A percentile compares a stretch with the other conserved stretches of the same genome.
Evolutionary conservation across 2,888 invertebrate species (phyloP).

Genomic region (Phania funesta): DNA sequence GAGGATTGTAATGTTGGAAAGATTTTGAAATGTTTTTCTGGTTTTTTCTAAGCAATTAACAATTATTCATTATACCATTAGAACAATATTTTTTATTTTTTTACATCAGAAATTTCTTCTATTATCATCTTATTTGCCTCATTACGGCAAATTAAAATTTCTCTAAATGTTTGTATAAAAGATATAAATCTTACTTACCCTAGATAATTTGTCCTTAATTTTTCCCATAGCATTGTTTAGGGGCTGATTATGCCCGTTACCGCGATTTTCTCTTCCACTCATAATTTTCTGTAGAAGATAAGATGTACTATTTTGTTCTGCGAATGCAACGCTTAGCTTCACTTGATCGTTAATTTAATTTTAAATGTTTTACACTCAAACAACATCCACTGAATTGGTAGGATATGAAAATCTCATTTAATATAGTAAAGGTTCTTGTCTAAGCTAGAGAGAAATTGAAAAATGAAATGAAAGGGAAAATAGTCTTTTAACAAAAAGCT

Average conservation of each 20-base stretch:
- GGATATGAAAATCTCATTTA: conserved; percentile 27
- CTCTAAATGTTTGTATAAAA: background rate
- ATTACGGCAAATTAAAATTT: too few relatives aligned
- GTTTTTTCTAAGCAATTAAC: too few relatives aligned
- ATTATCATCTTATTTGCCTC: too few relatives aligned
- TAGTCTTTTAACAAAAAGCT: background rate
- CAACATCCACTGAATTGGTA: conserved; percentile 38
- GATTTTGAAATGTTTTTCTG: too few relatives aligned
- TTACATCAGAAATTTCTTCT: too few relatives aligned
- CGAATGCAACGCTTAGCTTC: background rate
- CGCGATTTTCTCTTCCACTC: conserved; percentile 80
- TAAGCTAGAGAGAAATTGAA: conserved; percentile 31
- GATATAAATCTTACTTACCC: conserved; percentile 72
- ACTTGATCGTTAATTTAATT: conserved; percentile 30
- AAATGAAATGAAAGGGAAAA: background rate
- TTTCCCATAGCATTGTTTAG: conserved; percentile 79
- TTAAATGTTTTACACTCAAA: conserved; percentile 19
- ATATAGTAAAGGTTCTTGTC: conserved; percentile 48
- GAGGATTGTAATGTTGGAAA: too few relatives aligned
- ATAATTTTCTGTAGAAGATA: conserved; percentile 68
- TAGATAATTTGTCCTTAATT: conserved; percentile 79
- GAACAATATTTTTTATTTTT: too few relatives aligned
- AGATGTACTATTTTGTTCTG: conserved; percentile 7
- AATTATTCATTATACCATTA: too few relatives aligned
- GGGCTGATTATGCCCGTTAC: conserved; percentile 74